A percentile compares a stretch with the other conserved stretches of the same genome.
Conservation (phyloP, 1,140 invertebrate species). For the Tetramorium alpestre region DNA sequence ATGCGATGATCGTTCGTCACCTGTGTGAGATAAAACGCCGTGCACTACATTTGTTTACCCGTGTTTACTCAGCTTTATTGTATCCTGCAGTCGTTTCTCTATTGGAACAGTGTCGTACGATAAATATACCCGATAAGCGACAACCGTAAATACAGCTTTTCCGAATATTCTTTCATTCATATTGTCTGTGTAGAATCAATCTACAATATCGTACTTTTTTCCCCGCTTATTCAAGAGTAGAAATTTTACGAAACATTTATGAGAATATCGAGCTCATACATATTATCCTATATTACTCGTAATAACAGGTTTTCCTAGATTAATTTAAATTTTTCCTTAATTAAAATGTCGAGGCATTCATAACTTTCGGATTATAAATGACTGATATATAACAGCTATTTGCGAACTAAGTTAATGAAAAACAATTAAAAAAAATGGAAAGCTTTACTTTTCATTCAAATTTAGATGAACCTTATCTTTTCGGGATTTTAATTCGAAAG, state of each 20-base stretch:
- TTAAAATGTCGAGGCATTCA: neutral
- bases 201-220: neutral
- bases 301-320: conserved; percentile 3
- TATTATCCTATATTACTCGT: neutral
- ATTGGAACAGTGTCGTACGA: conserved; percentile 1
- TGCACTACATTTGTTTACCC: conserved; percentile 36
- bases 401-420: neutral
- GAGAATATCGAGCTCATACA: neutral
- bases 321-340: conserved; percentile 18
- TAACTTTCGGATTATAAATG: conserved; percentile 3
- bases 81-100: conserved; percentile 28
- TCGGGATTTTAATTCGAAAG: conserved; percentile 16
- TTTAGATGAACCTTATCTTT: neutral
- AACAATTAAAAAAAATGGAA: conserved; percentile 1
- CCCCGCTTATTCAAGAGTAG: neutral
- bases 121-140: conserved; percentile 40
- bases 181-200: neutral
- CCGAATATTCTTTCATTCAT: neutral
- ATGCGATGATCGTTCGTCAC: neutral
- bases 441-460: conserved; percentile 13
- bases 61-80: conserved; percentile 45
- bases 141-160: conserved; percentile 36
- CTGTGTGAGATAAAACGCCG: conserved; percentile 4
- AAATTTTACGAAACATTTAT: neutral
- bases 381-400: conserved; percentile 5